Evolutionary conservation across 2,888 invertebrate genomes (phyloP).

Genomic region (Operophtera brumata): DNA sequence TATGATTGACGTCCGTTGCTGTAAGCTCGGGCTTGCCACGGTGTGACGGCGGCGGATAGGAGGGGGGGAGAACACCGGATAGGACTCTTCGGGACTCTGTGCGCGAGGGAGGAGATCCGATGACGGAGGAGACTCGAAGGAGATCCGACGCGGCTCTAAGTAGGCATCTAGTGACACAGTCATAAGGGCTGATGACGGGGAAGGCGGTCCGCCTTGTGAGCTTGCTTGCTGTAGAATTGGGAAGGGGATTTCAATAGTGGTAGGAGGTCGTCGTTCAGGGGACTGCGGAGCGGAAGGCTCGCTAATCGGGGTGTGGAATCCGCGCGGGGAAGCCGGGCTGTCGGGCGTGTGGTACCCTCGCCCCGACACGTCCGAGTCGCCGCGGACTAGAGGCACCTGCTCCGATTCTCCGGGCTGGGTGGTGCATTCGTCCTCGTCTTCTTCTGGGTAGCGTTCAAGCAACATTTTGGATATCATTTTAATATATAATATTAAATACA

Average conservation of each 20-base stretch:
- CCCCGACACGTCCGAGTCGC: slow-evolving; percentile 78
- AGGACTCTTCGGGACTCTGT: slow-evolving; percentile 89
- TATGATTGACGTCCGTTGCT: slow-evolving; percentile 87
- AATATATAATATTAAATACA: neutral
- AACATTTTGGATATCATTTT: slow-evolving; percentile 11
- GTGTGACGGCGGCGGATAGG: slow-evolving; percentile 86
- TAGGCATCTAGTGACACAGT: slow-evolving; percentile 93
- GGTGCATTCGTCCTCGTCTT: slow-evolving; percentile 63
- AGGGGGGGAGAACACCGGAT: slow-evolving; percentile 92
- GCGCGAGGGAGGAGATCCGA: slow-evolving; percentile 85
- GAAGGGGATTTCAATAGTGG: slow-evolving; percentile 81
- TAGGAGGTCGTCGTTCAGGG: slow-evolving; percentile 74
- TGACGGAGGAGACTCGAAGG: slow-evolving; percentile 88
- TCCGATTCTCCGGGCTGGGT: slow-evolving; percentile 62
- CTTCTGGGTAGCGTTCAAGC: slow-evolving; percentile 49
- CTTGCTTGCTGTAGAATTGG: slow-evolving; percentile 54
- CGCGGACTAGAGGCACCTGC: slow-evolving; percentile 72
- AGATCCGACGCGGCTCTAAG: slow-evolving; percentile 90
- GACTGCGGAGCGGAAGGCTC: slow-evolving; percentile 75
- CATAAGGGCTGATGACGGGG: slow-evolving; percentile 91
- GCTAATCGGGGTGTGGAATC: slow-evolving; percentile 89
- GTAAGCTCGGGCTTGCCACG: slow-evolving; percentile 70
- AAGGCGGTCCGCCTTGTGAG: slow-evolving; percentile 80
- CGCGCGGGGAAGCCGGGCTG: slow-evolving; percentile 75
- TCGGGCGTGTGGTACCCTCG: slow-evolving; percentile 80